Percentiles rank a stretch among this genome's conserved stretches.
Evolutionary conservation across 1,140 invertebrate genomes (phyloP).

Genomic region (Leptinotarsa defecta): DNA sequence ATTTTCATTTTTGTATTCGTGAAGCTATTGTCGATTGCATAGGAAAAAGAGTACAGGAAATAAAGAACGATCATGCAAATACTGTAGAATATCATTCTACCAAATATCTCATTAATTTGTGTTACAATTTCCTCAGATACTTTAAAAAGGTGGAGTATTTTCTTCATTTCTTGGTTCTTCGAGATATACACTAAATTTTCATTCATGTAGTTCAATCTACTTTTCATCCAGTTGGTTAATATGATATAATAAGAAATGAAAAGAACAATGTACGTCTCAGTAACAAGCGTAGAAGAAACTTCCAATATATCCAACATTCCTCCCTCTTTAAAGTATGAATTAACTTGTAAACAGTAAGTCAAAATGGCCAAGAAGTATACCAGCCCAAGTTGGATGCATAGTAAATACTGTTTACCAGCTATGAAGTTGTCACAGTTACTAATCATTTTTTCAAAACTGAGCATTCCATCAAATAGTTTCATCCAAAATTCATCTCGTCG

Average conservation of each 20-base stretch:
- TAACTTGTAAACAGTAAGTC: neutral
- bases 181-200: neutral
- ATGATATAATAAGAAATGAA: neutral
- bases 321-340: neutral
- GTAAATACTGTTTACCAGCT: neutral
- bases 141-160: neutral
- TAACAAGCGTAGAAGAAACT: neutral
- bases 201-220: neutral
- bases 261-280: neutral
- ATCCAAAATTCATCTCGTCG: neutral
- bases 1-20: neutral
- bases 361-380: neutral
- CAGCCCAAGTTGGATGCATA: neutral
- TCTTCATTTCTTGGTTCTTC: neutral
- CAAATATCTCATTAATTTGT: slow-evolving; percentile 1
- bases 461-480: neutral
- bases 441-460: neutral
- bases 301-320: neutral
- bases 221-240: slow-evolving; percentile 5
- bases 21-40: neutral
- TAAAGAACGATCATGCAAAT: neutral
- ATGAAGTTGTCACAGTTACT: neutral
- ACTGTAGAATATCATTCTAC: neutral
- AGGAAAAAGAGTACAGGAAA: neutral
- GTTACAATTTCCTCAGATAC: neutral